These are phyloP conservation scores for Cryptus armator DNA, from an alignment of 2,888 invertebrate genomes.

Conservation along the genomic window DNA sequence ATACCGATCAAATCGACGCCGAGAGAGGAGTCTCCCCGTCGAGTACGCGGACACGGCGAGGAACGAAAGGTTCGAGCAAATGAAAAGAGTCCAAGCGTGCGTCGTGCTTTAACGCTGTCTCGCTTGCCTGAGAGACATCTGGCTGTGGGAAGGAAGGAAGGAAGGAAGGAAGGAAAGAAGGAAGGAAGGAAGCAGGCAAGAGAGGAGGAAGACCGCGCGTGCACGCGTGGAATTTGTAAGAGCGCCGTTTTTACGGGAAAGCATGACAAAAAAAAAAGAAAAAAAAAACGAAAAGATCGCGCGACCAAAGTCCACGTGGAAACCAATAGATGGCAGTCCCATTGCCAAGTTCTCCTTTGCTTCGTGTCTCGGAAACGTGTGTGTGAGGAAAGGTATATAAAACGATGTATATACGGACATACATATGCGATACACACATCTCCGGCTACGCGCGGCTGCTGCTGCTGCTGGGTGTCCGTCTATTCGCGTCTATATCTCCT, in stretches of 20 bases:
- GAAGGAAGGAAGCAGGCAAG: conserved; percentile 32
- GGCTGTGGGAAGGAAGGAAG: conserved; percentile 50
- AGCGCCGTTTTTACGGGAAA: conserved; percentile 79
- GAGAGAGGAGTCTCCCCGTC: conserved; percentile 9
- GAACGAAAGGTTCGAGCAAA: conserved; percentile 37
- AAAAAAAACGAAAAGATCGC: conserved; percentile 56
- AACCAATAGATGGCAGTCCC: conserved; percentile 83
- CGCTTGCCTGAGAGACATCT: conserved; percentile 61
- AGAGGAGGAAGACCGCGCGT: conserved; percentile 46
- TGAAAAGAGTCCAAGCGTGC: conserved; percentile 39
- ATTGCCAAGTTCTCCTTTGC: conserved; percentile 70
- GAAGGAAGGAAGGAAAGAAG: conserved; percentile 32
- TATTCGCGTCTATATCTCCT: conserved; percentile 16
- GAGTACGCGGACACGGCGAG: not conserved
- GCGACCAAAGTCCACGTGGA: conserved; percentile 76
- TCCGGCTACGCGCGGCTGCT: not conserved
- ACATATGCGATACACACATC: not conserved
- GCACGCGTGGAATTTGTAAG: conserved; percentile 71
- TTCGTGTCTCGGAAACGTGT: conserved; percentile 11
- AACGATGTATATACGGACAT: not conserved
- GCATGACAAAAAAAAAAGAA: conserved; percentile 33
- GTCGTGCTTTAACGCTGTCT: conserved; percentile 50
- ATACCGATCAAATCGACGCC: conserved; percentile 61
- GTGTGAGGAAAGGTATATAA: not conserved
- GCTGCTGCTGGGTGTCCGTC: conserved; percentile 7